phyloP scores from a whole-genome alignment of 2,113 vertebrate genomes.

The Eptesicus fuscus region DNA sequence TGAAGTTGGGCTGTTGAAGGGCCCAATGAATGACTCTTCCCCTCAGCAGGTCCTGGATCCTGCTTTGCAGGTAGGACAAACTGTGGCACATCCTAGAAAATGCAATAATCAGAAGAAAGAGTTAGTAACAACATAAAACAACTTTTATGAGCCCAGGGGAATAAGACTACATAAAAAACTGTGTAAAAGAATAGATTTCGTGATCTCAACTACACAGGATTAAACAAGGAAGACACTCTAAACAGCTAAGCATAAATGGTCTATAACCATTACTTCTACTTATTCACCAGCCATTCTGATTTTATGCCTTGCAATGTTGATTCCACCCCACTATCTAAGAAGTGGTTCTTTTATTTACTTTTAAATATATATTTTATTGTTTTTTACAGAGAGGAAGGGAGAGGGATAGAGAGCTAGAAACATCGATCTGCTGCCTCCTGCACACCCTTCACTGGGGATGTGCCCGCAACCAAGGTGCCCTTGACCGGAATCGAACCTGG shows the following conservation, averaged over 20 bases:
- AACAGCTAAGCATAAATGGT: not conserved
- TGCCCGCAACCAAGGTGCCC: too few relatives aligned
- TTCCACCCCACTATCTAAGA: not conserved
- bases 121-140: not conserved
- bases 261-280: not conserved
- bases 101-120: not conserved
- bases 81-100: slow-evolving; percentile 75
- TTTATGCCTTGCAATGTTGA: not conserved
- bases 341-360: not conserved
- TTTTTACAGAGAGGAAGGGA: too few relatives aligned
- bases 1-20: not conserved
- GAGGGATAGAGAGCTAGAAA: too few relatives aligned
- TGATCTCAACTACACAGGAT: not conserved
- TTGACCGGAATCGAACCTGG: too few relatives aligned
- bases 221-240: slow-evolving; percentile 17
- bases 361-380: too few relatives aligned
- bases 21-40: rapidly evolving
- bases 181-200: not conserved
- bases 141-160: not conserved
- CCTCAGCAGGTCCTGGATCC: not conserved
- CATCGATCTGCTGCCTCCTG: too few relatives aligned
- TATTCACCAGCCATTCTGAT: not conserved
- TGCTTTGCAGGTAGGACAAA: slow-evolving; percentile 59
- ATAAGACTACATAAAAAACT: slow-evolving; percentile 4
- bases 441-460: too few relatives aligned